phyloP scores from a whole-genome alignment of 2,888 invertebrate species.

The Crossocerus cetratus region DNA sequence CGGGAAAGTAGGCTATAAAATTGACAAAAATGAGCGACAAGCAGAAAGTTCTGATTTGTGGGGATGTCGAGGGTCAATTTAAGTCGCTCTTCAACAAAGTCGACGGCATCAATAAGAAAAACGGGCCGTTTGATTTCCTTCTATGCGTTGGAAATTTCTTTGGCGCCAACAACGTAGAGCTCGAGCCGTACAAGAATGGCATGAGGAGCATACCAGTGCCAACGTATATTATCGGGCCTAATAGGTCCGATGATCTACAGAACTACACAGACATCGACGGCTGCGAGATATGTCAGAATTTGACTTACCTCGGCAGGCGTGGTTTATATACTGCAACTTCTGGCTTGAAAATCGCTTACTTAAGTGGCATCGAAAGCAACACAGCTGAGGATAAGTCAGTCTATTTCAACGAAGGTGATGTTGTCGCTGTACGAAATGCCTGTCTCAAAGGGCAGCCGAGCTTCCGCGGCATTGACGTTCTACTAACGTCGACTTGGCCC shows the following conservation, averaged over 20 bases:
- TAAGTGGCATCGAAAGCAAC: conserved; percentile 85
- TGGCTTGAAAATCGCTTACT: conserved; percentile 93
- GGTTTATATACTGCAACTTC: conserved; percentile 89
- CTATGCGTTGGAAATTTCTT: conserved; percentile 96
- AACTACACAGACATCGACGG: conserved; percentile 85
- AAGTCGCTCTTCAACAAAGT: conserved; percentile 90
- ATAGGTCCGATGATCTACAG: conserved; percentile 80
- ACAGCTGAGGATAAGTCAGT: conserved; percentile 76
- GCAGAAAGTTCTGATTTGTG: conserved; percentile 83
- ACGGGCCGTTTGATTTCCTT: conserved; percentile 90
- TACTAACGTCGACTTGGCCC: conserved; percentile 96
- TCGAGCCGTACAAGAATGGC: conserved; percentile 86
- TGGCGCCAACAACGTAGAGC: conserved; percentile 85
- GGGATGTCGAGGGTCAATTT: conserved; percentile 94
- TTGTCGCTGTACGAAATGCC: conserved; percentile 84
- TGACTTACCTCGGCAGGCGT: conserved; percentile 90
- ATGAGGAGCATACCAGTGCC: conserved; percentile 87
- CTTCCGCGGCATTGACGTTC: conserved; percentile 92
- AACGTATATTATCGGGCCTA: conserved; percentile 93
- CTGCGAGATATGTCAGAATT: conserved; percentile 89
- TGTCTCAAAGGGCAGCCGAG: conserved; percentile 86
- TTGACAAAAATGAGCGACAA: conserved; percentile 67
- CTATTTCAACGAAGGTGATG: conserved; percentile 84
- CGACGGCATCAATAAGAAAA: conserved; percentile 88
- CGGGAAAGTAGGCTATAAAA: background rate